Base-by-base conservation (phyloP, 2,113 vertebrate genomes). In the Dromiciops gliroides region DNA sequence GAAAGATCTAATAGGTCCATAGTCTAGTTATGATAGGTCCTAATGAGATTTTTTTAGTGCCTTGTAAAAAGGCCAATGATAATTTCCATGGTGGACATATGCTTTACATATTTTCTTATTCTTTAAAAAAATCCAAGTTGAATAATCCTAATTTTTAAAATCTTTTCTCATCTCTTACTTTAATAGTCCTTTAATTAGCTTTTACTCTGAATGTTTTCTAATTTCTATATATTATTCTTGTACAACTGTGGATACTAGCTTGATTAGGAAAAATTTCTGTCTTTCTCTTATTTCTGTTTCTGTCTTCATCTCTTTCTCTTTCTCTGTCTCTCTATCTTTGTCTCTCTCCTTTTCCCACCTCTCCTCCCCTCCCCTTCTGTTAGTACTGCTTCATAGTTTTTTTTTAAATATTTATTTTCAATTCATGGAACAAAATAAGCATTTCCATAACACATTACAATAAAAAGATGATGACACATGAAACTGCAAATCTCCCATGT, bases 171-270 rank as follows among this genome's bases (percentile, higher is more conserved):
- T 92, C 22, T 10, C 95, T 94, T 47, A 26, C 47, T 10, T 48
- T 90, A 67, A 26, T 8, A 50, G 47, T 93, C 3, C 44, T 96
- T 90, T 67, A 92, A 52, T 60, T 94, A 93, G 50, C 90, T 56
- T 95, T 44, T 48, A 1, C 50, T 52, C 52, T 53, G 48, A 90
- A n/a, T 3, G 5, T 83, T 56, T 92, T 83, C 51, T 60, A 25
- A 95, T 49, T 51, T 49, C 10, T 50, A 47, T 37, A 49, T 51
- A 88, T 67, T 67, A 37, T 3, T 37, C 10, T 67, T 14, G 37
- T 3, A 60, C 26, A 67, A 37, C 37, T 60, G 25, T 44, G 23
- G 83, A 25, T 2, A 53, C 49, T 24, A 93, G 47, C 53, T 23
- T 90, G 47, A 67, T 67, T 67, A 67, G 3, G 60, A 67, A 31